These are phyloP conservation scores for Chinchilla lanigera DNA, from an alignment of 2,113 vertebrate species.

Conservation along the genomic window DNA sequence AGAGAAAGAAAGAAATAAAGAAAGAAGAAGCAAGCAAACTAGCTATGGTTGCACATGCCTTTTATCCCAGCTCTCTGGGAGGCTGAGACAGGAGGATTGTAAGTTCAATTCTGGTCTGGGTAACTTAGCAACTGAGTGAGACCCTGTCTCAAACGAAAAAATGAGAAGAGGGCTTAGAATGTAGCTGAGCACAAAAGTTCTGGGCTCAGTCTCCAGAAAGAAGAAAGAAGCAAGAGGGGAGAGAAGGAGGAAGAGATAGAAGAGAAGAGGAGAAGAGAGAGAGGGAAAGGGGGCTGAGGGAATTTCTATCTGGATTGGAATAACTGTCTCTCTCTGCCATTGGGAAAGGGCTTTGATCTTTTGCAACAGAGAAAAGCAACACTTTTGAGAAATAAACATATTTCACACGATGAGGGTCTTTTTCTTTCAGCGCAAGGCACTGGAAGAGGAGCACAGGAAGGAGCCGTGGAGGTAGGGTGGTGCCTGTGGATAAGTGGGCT, in stretches of 20 bases:
- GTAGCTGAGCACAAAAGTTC: neutral
- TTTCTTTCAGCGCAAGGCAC: neutral
- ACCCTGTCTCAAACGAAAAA: neutral
- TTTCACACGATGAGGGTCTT: neutral
- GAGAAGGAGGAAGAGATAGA: neutral
- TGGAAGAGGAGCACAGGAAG: accelerated
- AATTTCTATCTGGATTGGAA: neutral
- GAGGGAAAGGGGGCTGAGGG: too few relatives aligned
- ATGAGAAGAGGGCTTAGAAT: neutral
- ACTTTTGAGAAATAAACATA: neutral
- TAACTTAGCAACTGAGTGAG: neutral
- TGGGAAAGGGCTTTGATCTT: neutral
- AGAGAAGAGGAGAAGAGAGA: neutral
- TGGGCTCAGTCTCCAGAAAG: neutral
- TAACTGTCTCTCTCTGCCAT: neutral
- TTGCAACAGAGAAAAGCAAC: neutral
- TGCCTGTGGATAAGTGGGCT: neutral
- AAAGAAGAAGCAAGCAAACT: neutral
- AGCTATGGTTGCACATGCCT: neutral
- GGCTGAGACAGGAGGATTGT: neutral
- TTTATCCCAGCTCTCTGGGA: neutral
- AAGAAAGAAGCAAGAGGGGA: neutral
- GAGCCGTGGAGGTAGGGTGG: neutral
- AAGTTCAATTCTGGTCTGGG: neutral
- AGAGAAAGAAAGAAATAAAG: neutral